Evolutionary conservation across 2,888 invertebrate species (phyloP).

Genomic region (Julus scanicus): DNA sequence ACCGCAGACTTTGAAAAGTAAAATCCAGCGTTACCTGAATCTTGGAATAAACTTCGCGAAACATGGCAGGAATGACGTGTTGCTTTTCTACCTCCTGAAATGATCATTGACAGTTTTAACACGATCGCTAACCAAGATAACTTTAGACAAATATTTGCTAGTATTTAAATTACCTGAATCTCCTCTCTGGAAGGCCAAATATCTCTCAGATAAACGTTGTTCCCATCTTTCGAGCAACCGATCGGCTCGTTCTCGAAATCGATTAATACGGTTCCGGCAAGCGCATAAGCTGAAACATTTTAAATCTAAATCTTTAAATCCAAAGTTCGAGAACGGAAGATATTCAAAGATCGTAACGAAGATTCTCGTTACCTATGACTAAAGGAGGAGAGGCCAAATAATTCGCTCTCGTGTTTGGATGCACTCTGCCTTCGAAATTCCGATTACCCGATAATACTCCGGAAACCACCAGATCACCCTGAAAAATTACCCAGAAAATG

Average conservation of each 20-base stretch:
- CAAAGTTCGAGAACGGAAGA: background rate
- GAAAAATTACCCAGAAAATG: conserved; percentile 58
- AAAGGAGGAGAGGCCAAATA: conserved; percentile 97
- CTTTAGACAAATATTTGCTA: too few species aligned
- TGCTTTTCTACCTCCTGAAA: conserved; percentile 78
- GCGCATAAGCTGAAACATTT: conserved; percentile 80
- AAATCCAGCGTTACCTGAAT: conserved; percentile 69
- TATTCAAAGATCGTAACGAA: background rate
- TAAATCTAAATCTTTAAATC: background rate
- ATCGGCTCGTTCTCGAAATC: conserved; percentile 92
- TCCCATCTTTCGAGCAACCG: conserved; percentile 77
- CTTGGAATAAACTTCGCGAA: conserved; percentile 87
- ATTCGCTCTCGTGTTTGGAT: conserved; percentile 96
- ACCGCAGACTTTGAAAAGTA: background rate
- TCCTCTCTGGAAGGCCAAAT: conserved; percentile 95
- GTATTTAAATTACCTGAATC: conserved; percentile 73
- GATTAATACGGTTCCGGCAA: conserved; percentile 93
- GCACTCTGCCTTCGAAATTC: conserved; percentile 98
- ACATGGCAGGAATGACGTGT: conserved; percentile 96
- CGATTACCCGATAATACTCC: conserved; percentile 97
- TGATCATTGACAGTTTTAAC: background rate
- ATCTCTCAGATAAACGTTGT: conserved; percentile 84
- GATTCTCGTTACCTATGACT: conserved; percentile 73
- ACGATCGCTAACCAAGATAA: too few species aligned
- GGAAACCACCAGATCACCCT: conserved; percentile 93